Evolutionary conservation across 2,797 vertebrate species (phyloP), one percentile per base, ranked within the genome.

Genomic region (Vespertilio murinus): DNA sequence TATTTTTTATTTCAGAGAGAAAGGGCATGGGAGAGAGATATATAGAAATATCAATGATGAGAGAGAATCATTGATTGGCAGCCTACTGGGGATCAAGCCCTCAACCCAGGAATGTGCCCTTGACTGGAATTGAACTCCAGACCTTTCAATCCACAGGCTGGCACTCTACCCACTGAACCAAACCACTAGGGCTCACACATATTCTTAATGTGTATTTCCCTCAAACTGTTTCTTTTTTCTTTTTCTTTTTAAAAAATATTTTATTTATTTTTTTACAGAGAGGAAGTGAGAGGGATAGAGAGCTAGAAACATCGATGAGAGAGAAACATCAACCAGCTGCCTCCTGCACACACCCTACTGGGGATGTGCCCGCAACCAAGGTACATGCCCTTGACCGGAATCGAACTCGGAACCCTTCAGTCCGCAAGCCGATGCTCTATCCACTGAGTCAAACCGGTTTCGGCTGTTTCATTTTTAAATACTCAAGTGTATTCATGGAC

Each of bases 201-300:
- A 33, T 70, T 89, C 14, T 94, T 88, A 90, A 65, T 6, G 87
- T 8, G 0, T 73, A 4, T 93, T 95, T 96, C 23, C 35, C 33
- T 82, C 49, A 35, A 11, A 64, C 11, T 85, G 9, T 92, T 90
- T 38, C 40, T 74, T 67, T 84, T 77, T n/a, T n/a, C n/a, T n/a
- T n/a, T n/a, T n/a, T n/a, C n/a, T n/a, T n/a, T n/a, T n/a, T n/a
- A n/a, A n/a, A n/a, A n/a, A n/a, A n/a, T n/a, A n/a, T n/a, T n/a
- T n/a, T n/a, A n/a, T n/a, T n/a, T n/a, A n/a, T n/a, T n/a, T n/a
- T n/a, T n/a, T n/a, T n/a, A n/a, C n/a, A n/a, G n/a, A n/a, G n/a
- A n/a, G n/a, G n/a, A n/a, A n/a, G n/a, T n/a, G n/a, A n/a, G n/a
- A n/a, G n/a, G n/a, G n/a, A n/a, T n/a, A n/a, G n/a, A n/a, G n/a